Conservation (phyloP, 2,888 invertebrate genomes). For the Andrena minutula region DNA sequence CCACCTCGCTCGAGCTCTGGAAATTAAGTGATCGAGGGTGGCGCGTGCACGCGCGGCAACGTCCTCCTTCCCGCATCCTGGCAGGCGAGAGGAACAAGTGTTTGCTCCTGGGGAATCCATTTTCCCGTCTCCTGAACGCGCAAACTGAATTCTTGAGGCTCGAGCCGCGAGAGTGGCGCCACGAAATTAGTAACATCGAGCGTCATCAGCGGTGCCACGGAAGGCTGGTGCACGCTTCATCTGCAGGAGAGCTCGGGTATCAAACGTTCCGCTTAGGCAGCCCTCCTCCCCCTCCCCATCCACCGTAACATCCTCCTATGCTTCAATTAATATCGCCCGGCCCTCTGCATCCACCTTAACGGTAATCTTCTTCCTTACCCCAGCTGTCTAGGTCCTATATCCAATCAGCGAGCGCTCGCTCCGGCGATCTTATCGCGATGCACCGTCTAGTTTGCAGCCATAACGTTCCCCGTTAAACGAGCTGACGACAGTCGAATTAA, state of each 20-base stretch:
- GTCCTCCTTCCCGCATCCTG: background rate
- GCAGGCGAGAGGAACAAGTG: background rate
- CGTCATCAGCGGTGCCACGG: conserved; percentile 39
- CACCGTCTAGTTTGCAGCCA: conserved; percentile 57
- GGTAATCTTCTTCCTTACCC: conserved; percentile 67
- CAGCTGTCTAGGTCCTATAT: conserved; percentile 55
- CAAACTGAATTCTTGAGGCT: conserved; percentile 11
- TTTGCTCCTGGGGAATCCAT: conserved; percentile 12
- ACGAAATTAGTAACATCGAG: conserved; percentile 57
- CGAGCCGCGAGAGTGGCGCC: conserved; percentile 9
- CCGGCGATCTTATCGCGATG: conserved; percentile 56
- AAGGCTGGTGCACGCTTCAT: conserved; percentile 42
- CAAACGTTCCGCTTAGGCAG: conserved; percentile 66
- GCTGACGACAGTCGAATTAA: conserved; percentile 65
- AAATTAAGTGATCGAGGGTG: conserved; percentile 12
- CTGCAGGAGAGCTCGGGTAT: conserved; percentile 53
- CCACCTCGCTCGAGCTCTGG: background rate
- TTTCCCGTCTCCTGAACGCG: conserved; percentile 5
- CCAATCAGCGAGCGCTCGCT: conserved; percentile 62
- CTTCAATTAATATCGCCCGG: conserved; percentile 68
- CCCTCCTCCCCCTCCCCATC: conserved; percentile 11
- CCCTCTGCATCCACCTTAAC: conserved; percentile 50
- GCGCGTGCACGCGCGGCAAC: background rate
- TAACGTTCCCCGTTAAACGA: conserved; percentile 63
- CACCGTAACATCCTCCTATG: conserved; percentile 50